A percentile compares a stretch with the other conserved stretches of the same genome.
Evolutionary conservation across 2,888 invertebrate genomes (phyloP).

Genomic region (Xestia xanthographa): DNA sequence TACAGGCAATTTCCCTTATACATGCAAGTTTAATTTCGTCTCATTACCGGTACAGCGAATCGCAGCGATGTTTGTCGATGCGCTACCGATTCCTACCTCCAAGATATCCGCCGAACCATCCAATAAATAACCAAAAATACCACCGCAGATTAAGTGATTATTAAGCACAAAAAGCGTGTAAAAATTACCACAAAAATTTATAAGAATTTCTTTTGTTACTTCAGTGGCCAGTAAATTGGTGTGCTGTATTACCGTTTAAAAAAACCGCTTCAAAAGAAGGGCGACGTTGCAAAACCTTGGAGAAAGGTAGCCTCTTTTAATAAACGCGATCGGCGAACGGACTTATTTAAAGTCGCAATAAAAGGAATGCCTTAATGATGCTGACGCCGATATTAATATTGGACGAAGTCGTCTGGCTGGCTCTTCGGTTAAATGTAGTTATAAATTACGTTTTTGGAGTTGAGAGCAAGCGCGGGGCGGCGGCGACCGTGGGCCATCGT

Average conservation of each 20-base stretch:
- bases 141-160: conserved; percentile 83
- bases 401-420: conserved; percentile 80
- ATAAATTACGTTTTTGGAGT: conserved; percentile 87
- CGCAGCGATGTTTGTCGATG: conserved; percentile 74
- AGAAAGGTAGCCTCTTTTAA: conserved; percentile 88
- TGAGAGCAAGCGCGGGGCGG: conserved; percentile 51
- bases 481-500: conserved; percentile 50
- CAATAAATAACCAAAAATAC: conserved; percentile 78
- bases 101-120: conserved; percentile 67
- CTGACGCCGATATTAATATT: conserved; percentile 88
- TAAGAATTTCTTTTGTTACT: conserved; percentile 83
- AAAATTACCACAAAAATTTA: conserved; percentile 78
- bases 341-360: conserved; percentile 90
- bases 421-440: conserved; percentile 86
- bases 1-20: conserved; percentile 74
- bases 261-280: conserved; percentile 83
- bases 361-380: conserved; percentile 90
- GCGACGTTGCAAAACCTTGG: conserved; percentile 86
- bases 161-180: conserved; percentile 78
- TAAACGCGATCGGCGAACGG: conserved; percentile 84
- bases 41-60: conserved; percentile 74
- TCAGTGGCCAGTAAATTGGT: conserved; percentile 75
- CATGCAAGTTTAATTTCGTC: conserved; percentile 72
- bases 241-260: conserved; percentile 71
- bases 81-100: conserved; percentile 68